phyloP scores from a whole-genome alignment of 2,888 invertebrate species.

The Liposcelis brunnea region DNA sequence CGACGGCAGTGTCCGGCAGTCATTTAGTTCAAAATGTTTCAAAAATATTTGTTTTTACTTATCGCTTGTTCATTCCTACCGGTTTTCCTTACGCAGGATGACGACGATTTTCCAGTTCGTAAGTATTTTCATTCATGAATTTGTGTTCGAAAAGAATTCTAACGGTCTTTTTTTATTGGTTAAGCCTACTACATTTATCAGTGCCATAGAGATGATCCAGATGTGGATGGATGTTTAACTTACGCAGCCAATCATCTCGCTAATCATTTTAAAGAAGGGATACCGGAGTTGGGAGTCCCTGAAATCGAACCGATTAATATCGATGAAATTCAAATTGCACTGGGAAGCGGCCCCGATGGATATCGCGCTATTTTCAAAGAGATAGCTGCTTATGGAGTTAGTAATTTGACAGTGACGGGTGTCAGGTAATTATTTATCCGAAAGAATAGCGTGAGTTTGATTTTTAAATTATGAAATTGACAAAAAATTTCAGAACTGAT shows the following conservation, averaged over 20 bases:
- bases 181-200: conserved; percentile 47
- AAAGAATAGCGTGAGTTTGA: background rate
- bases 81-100: no score
- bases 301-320: conserved; percentile 60
- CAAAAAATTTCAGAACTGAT: conserved; percentile 40
- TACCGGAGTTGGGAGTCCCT: conserved; percentile 48
- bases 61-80: no score
- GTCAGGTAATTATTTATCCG: conserved; percentile 38
- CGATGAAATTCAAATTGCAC: conserved; percentile 61
- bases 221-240: conserved; percentile 53
- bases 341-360: conserved; percentile 66
- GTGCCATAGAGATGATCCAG: conserved; percentile 50
- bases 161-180: no score
- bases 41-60: no score
- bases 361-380: conserved; percentile 66
- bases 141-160: no score
- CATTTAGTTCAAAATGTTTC: no score
- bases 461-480: conserved; percentile 8
- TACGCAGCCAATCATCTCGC: conserved; percentile 58
- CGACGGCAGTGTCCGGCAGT: no score
- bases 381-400: conserved; percentile 63
- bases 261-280: conserved; percentile 47
- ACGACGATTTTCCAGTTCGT: no score
- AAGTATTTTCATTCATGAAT: no score
- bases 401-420: conserved; percentile 60